Evolutionary conservation across 2,113 vertebrate species (phyloP).

Genomic region (Mormoops blainvillei): DNA sequence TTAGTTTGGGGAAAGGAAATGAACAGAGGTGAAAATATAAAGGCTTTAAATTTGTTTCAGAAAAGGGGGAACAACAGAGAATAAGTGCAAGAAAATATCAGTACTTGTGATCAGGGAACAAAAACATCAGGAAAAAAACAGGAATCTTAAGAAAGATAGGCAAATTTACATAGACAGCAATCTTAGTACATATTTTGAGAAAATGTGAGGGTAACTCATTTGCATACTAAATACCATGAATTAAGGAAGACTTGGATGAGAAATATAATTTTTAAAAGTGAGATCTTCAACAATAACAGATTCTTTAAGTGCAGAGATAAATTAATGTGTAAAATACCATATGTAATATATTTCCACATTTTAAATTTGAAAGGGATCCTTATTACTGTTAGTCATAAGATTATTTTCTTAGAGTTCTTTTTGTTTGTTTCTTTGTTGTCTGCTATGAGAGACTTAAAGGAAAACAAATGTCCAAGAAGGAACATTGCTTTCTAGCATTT

Average conservation of each 20-base stretch:
- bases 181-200: neutral
- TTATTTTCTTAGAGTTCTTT: neutral
- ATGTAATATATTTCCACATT: neutral
- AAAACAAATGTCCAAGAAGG: neutral
- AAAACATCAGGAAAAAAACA: neutral
- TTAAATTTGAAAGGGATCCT: neutral
- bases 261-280: neutral
- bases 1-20: neutral
- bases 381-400: neutral
- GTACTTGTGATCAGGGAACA: neutral
- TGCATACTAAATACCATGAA: neutral
- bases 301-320: neutral
- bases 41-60: neutral
- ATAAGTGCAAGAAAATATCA: neutral
- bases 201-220: neutral
- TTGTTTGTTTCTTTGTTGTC: neutral
- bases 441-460: neutral
- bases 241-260: neutral
- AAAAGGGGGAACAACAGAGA: neutral
- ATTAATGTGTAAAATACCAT: neutral
- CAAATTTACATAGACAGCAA: neutral
- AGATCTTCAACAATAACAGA: neutral
- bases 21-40: neutral
- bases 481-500: neutral
- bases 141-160: neutral